A percentile compares a stretch with the other conserved stretches of the same genome.
Evolutionary conservation across 2,888 invertebrate species (phyloP).

Genomic region (Mycalesis mineus): DNA sequence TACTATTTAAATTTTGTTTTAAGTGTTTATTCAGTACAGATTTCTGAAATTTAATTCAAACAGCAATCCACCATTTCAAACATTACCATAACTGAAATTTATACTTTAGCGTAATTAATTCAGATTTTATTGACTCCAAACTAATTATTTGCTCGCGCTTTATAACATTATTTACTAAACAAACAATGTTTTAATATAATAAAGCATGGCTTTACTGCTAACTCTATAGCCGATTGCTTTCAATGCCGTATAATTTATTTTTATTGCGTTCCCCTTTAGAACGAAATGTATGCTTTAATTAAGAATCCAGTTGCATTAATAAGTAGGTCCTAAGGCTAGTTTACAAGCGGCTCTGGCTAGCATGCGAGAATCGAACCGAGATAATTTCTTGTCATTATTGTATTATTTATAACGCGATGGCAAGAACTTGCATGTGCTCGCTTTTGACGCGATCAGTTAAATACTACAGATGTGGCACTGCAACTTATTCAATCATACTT

Average conservation of each 20-base stretch:
- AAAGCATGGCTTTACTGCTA: constrained; percentile 1
- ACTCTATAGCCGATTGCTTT: background rate
- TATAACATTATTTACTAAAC: background rate
- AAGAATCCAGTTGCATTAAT: constrained; percentile 34
- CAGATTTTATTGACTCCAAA: background rate
- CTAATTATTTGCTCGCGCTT: background rate
- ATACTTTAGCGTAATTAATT: background rate
- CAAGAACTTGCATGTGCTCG: constrained; percentile 30
- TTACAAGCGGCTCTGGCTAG: constrained; percentile 54
- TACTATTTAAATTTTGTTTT: too few species aligned
- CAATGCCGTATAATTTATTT: constrained; percentile 11
- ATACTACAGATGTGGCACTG: constrained; percentile 27
- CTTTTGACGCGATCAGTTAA: constrained; percentile 18
- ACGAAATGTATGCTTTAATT: constrained; percentile 23
- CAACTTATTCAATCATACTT: background rate
- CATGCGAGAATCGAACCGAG: constrained; percentile 59
- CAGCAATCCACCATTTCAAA: background rate
- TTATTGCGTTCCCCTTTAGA: constrained; percentile 11
- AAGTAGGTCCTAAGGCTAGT: constrained; percentile 49
- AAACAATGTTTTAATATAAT: constrained; percentile 4
- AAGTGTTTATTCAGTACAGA: background rate
- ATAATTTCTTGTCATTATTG: constrained; percentile 76
- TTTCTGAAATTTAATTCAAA: background rate
- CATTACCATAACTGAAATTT: background rate
- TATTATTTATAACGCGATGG: constrained; percentile 69